phyloP scores from a whole-genome alignment of 1,140 invertebrate species.

The Latrodectus geometricus region DNA sequence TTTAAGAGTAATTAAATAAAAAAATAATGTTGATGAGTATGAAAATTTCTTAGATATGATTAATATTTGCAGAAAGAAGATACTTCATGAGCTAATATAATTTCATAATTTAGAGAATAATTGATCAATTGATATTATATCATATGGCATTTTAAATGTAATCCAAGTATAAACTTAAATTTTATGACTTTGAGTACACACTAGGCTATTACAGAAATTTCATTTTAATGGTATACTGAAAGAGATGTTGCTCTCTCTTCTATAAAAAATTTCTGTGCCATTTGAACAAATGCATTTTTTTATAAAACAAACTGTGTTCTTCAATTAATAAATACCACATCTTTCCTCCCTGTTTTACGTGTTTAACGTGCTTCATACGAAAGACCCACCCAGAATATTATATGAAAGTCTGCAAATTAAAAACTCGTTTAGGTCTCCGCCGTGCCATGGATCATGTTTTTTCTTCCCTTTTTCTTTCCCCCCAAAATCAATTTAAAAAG shows the following conservation, averaged over 20 bases:
- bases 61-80: too few species aligned
- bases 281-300: background rate
- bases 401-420: constrained; percentile 2
- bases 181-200: too few species aligned
- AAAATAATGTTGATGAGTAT: too few species aligned
- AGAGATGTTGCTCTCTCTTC: background rate
- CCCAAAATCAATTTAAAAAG: constrained; percentile 44
- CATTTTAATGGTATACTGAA: background rate
- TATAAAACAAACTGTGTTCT: too few species aligned
- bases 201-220: background rate
- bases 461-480: background rate
- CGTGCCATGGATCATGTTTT: background rate
- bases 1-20: too few species aligned
- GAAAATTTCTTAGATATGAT: too few species aligned
- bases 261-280: background rate
- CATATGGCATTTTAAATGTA: too few species aligned
- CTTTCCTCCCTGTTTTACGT: background rate
- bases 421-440: constrained; percentile 9
- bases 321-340: too few species aligned
- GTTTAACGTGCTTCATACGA: background rate
- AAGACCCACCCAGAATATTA: constrained; percentile 3
- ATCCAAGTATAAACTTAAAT: too few species aligned
- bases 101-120: too few species aligned
- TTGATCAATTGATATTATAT: too few species aligned
- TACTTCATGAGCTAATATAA: too few species aligned